phyloP scores from a whole-genome alignment of 2,888 invertebrate genomes.

The Galeopsomyia nigrocyanea region DNA sequence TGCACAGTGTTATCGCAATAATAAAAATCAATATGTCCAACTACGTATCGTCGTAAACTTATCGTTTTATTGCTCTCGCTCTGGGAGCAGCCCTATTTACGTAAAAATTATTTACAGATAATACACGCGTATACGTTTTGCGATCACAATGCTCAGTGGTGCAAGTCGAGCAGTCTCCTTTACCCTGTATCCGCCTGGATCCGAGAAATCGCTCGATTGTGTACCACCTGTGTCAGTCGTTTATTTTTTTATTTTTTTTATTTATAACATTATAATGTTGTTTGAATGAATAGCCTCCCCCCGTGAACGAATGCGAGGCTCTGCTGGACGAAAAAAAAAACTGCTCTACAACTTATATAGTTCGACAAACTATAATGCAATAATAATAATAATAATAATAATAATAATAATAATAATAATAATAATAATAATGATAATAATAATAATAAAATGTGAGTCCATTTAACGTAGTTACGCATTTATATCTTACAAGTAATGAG shows the following conservation, averaged over 20 bases:
- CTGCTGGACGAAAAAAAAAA: slow-evolving; percentile 43
- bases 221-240: slow-evolving; percentile 53
- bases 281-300: slow-evolving; percentile 35
- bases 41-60: slow-evolving; percentile 41
- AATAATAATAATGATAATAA: not conserved
- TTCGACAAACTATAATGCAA: slow-evolving; percentile 24
- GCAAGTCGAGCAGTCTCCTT: slow-evolving; percentile 54
- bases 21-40: slow-evolving; percentile 37
- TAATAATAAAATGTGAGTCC: slow-evolving; percentile 39
- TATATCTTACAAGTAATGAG: slow-evolving; percentile 47
- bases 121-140: slow-evolving; percentile 67
- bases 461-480: slow-evolving; percentile 43
- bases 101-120: slow-evolving; percentile 66
- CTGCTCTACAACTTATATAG: slow-evolving; percentile 39
- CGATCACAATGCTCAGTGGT: slow-evolving; percentile 65
- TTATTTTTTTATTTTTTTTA: slow-evolving; percentile 32
- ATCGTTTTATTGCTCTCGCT: slow-evolving; percentile 33
- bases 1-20: slow-evolving; percentile 48
- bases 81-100: slow-evolving; percentile 48
- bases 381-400: too few relatives aligned
- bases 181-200: slow-evolving; percentile 57
- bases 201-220: slow-evolving; percentile 55
- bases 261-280: not conserved
- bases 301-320: slow-evolving; percentile 30
- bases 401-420: too few relatives aligned